A percentile compares a stretch with the other conserved stretches of the same genome.
phyloP scores from a whole-genome alignment of 2,888 invertebrate genomes.

The Lepidonotus clava region DNA sequence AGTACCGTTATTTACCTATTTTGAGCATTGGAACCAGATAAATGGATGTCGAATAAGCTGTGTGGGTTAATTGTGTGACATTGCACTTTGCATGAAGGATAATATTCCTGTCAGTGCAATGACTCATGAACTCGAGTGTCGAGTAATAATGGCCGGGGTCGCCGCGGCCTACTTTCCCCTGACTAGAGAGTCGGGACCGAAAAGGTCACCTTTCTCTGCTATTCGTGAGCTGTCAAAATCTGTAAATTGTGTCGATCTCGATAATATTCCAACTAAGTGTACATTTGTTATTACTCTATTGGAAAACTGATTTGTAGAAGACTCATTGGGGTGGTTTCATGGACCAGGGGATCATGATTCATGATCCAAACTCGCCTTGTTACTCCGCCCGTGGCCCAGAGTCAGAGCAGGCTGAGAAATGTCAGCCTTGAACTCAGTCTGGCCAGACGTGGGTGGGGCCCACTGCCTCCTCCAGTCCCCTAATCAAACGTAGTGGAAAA shows the following conservation, averaged over 20 bases:
- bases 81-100: too few relatives aligned
- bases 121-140: neutral
- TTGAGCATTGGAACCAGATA: neutral
- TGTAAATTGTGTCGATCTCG: too few relatives aligned
- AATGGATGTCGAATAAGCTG: neutral
- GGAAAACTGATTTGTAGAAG: neutral
- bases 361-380: neutral
- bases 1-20: neutral
- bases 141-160: neutral
- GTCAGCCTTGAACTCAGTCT: too few relatives aligned
- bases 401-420: neutral
- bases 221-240: neutral
- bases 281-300: neutral
- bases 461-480: too few relatives aligned
- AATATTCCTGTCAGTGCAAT: neutral
- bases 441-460: too few relatives aligned
- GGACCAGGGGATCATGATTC: neutral
- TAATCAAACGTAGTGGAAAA: too few relatives aligned
- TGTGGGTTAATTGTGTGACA: neutral
- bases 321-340: neutral
- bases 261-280: too few relatives aligned
- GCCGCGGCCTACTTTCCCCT: conserved; percentile 33
- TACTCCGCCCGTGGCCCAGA: neutral
- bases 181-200: neutral
- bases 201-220: conserved; percentile 43